Percentiles rank a stretch among this genome's conserved stretches.
These are phyloP conservation scores for Meganola albula DNA, from an alignment of 2,888 invertebrate species.

Conservation along the genomic window DNA sequence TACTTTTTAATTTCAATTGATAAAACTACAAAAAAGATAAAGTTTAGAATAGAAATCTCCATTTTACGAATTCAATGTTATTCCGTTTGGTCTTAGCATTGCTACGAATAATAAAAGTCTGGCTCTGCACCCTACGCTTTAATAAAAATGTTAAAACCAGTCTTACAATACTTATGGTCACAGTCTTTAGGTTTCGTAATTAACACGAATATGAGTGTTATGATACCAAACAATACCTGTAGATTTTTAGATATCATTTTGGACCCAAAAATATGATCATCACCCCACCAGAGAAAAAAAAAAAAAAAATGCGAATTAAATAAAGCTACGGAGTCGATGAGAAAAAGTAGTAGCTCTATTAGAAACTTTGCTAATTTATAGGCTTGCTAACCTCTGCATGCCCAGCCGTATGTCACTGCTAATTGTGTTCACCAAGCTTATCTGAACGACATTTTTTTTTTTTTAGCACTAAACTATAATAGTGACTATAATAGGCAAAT, in stretches of 20 bases:
- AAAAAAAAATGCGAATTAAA: constrained; percentile 2
- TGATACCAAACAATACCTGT: neutral
- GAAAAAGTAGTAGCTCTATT: neutral
- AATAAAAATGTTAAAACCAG: too few relatives aligned
- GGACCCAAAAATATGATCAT: constrained; percentile 1
- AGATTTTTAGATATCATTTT: constrained; percentile 7
- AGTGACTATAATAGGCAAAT: constrained; percentile 8
- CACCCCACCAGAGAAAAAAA: too few relatives aligned
- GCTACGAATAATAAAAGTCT: too few relatives aligned
- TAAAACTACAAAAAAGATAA: neutral
- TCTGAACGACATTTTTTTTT: constrained; percentile 5
- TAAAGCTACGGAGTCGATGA: neutral
- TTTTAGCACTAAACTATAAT: neutral
- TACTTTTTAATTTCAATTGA: constrained; percentile 4
- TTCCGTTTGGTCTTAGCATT: constrained; percentile 3
- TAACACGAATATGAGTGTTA: neutral
- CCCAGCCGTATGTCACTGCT: constrained; percentile 1
- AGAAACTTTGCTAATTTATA: constrained; percentile 5
- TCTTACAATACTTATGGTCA: neutral
- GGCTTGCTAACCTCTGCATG: constrained; percentile 3
- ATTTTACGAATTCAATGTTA: constrained; percentile 2
- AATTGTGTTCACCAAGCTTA: constrained; percentile 7
- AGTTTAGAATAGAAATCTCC: neutral
- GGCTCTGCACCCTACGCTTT: constrained; percentile 4
- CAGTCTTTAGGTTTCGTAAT: constrained; percentile 5